These are phyloP conservation scores for Megaleporinus macrocephalus DNA, from an alignment of 2,113 vertebrate species.

Conservation along the genomic window DNA sequence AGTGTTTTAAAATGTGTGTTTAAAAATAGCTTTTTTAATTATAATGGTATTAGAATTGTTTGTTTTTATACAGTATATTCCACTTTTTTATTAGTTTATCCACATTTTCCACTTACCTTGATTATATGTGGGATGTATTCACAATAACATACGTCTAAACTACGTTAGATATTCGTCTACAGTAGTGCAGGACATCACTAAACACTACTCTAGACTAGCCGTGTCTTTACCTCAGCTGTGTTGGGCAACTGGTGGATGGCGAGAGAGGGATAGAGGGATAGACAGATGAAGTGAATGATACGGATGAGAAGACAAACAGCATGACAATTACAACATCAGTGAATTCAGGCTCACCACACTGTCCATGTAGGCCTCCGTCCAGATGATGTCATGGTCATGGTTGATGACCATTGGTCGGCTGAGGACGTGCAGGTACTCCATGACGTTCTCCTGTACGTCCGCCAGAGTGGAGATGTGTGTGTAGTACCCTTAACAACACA, in stretches of 20 bases:
- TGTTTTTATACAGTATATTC: too few relatives aligned
- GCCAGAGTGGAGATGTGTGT: constrained; percentile 94
- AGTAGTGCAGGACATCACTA: background rate
- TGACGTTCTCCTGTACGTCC: constrained; percentile 94
- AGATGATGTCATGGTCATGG: constrained; percentile 94
- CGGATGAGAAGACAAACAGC: background rate
- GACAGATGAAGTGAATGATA: constrained; percentile 18
- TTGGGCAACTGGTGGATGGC: constrained; percentile 77
- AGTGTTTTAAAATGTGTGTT: too few relatives aligned
- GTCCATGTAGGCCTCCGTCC: constrained; percentile 98
- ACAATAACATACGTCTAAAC: background rate
- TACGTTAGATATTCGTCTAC: background rate
- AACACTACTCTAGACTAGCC: background rate
- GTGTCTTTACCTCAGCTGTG: constrained; percentile 78
- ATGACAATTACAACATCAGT: background rate
- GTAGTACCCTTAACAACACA: constrained; percentile 87
- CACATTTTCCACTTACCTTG: background rate
- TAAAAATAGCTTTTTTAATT: too few relatives aligned
- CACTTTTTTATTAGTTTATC: too few relatives aligned
- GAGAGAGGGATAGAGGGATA: constrained; percentile 50
- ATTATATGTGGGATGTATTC: too few relatives aligned
- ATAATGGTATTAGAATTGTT: too few relatives aligned
- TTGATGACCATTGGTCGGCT: constrained; percentile 98
- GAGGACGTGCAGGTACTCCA: constrained; percentile 97
- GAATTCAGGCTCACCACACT: constrained; percentile 81